These are phyloP conservation scores for Tachuris rubrigastra DNA, from an alignment of 2,113 vertebrate species.

Conservation along the genomic window DNA sequence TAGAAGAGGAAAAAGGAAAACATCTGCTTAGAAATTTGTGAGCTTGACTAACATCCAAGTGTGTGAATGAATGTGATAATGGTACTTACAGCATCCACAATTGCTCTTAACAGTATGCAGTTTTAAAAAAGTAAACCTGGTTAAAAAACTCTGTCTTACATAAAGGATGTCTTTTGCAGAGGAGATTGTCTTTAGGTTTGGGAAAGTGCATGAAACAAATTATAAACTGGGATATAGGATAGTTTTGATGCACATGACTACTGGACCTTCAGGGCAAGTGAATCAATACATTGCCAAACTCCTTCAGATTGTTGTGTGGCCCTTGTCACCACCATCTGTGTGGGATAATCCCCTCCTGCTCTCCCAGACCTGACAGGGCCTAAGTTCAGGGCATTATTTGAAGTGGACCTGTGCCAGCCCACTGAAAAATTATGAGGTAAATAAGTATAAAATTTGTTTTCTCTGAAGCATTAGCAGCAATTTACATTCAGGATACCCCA, in stretches of 20 bases:
- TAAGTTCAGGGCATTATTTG: neutral
- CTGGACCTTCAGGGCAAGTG: neutral
- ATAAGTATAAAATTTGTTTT: neutral
- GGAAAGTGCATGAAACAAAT: neutral
- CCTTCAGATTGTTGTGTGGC: neutral
- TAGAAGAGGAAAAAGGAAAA: neutral
- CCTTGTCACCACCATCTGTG: accelerated
- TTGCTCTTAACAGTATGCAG: neutral
- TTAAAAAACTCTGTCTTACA: neutral
- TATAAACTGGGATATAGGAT: neutral
- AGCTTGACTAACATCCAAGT: neutral
- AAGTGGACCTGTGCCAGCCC: neutral
- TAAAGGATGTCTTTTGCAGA: neutral
- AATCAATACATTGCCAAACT: accelerated
- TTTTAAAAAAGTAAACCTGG: neutral
- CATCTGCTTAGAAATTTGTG: neutral
- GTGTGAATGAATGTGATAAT: neutral
- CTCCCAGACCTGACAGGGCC: accelerated
- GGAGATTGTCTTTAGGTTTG: neutral
- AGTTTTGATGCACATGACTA: neutral
- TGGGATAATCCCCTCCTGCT: accelerated
- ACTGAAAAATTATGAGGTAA: neutral
- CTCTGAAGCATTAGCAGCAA: neutral
- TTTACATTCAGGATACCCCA: neutral
- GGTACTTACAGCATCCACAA: neutral